These are phyloP conservation scores for Cryptocephalus moraei DNA, from an alignment of 2,888 invertebrate species.

Conservation along the genomic window DNA sequence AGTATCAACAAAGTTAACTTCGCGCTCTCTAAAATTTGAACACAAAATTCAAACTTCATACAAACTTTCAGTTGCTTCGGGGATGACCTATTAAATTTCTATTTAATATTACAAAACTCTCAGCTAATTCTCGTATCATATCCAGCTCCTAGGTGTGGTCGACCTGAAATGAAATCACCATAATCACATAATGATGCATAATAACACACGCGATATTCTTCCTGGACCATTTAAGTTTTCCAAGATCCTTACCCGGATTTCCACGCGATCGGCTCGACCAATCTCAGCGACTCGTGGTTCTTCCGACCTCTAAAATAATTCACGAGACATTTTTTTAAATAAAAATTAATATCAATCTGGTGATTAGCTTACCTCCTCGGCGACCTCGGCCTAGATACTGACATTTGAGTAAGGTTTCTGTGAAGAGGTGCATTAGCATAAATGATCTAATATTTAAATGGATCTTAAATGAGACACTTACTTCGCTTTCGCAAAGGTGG, in stretches of 20 bases:
- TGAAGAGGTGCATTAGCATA: background rate
- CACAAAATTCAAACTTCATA: no score
- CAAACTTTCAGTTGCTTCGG: no score
- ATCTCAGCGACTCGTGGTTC: slow-evolving; percentile 19
- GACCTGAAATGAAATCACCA: slow-evolving; percentile 12
- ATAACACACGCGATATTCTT: no score
- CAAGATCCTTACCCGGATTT: slow-evolving; percentile 19
- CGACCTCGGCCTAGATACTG: slow-evolving; percentile 19
- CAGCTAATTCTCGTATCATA: slow-evolving; percentile 4
- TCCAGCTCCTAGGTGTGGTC: slow-evolving; percentile 18
- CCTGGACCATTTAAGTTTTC: no score
- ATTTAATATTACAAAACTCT: no score
- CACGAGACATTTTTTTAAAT: no score
- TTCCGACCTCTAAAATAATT: slow-evolving; percentile 10
- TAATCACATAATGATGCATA: background rate
- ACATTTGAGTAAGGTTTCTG: slow-evolving; percentile 7
- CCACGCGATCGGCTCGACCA: slow-evolving; percentile 24
- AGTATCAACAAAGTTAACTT: no score
- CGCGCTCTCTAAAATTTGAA: no score
- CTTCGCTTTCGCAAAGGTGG: slow-evolving; percentile 21
- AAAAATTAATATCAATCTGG: no score
- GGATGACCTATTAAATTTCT: no score
- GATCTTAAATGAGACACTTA: slow-evolving; percentile 7
- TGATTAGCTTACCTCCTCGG: slow-evolving; percentile 13
- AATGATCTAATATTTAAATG: background rate